These are phyloP conservation scores for Galerucella nymphaeae DNA, from an alignment of 2,888 invertebrate genomes.

Conservation along the genomic window DNA sequence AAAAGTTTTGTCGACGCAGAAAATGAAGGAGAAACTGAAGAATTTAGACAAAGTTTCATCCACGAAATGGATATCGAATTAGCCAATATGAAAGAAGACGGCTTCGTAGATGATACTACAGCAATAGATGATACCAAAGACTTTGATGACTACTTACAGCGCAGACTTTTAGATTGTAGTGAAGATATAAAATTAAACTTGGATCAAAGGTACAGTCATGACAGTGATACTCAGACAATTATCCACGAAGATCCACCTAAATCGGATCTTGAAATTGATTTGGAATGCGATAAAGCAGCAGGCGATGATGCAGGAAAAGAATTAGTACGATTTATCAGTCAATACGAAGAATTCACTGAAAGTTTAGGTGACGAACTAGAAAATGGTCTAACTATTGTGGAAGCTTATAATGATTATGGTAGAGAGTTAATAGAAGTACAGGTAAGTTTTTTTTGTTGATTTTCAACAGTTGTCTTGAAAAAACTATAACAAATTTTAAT, in stretches of 20 bases:
- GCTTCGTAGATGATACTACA: slow-evolving; percentile 42
- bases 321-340: background rate
- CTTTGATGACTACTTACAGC: too few relatives aligned
- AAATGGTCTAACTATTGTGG: slow-evolving; percentile 50
- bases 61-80: slow-evolving; percentile 47
- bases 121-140: background rate
- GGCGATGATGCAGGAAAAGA: background rate
- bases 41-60: slow-evolving; percentile 45
- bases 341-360: slow-evolving; percentile 43
- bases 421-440: slow-evolving; percentile 54
- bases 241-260: background rate
- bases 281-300: background rate
- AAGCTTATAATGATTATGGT: slow-evolving; percentile 57
- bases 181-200: background rate
- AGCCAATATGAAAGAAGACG: slow-evolving; percentile 49
- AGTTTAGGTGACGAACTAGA: slow-evolving; percentile 47
- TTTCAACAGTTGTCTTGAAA: too few relatives aligned
- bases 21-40: slow-evolving; percentile 46
- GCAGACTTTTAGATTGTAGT: background rate
- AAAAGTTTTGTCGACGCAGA: slow-evolving; percentile 48
- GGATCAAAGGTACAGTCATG: background rate
- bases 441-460: background rate
- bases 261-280: background rate
- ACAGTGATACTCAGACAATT: background rate
- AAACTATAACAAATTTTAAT: too few relatives aligned